These are phyloP conservation scores for Triops longicaudatus DNA, from an alignment of 1,140 invertebrate genomes.

Conservation along the genomic window DNA sequence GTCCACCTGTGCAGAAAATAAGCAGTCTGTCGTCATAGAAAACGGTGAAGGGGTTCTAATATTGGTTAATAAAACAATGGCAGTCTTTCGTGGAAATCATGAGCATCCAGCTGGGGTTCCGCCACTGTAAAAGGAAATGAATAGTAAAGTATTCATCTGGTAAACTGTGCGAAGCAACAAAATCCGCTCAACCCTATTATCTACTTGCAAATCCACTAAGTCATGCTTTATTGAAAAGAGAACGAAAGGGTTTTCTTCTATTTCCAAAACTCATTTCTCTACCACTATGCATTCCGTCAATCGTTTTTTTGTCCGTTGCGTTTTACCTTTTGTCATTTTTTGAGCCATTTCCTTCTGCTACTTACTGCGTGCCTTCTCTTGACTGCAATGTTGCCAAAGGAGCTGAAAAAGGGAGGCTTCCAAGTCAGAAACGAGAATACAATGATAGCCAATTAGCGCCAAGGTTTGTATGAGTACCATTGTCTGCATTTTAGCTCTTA, in stretches of 20 bases:
- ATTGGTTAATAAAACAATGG: constrained; percentile 12
- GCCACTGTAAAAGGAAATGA: constrained; percentile 11
- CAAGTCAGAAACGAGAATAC: constrained; percentile 15
- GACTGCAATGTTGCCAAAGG: constrained; percentile 5
- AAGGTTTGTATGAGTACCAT: constrained; percentile 15
- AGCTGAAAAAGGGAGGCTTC: constrained; percentile 10
- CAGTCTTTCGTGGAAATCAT: not conserved
- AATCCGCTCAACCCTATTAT: constrained; percentile 6
- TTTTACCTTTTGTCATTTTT: constrained; percentile 12
- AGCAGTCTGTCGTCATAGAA: not conserved
- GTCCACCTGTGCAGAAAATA: not conserved
- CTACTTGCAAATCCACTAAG: constrained; percentile 2
- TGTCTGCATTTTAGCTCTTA: constrained; percentile 15
- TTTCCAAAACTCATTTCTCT: constrained; percentile 15
- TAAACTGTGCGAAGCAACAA: constrained; percentile 12
- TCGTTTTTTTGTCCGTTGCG: constrained; percentile 9
- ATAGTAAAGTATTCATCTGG: not conserved
- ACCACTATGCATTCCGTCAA: constrained; percentile 14
- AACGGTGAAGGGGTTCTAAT: not conserved
- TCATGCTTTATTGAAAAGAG: constrained; percentile 12
- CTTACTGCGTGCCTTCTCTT: not conserved
- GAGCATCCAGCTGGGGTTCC: constrained; percentile 4
- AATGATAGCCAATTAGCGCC: constrained; percentile 11
- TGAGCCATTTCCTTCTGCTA: constrained; percentile 10
- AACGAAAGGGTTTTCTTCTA: constrained; percentile 8